These are phyloP conservation scores for Ciconia boyciana DNA, from an alignment of 2,113 vertebrate genomes.

Conservation along the genomic window DNA sequence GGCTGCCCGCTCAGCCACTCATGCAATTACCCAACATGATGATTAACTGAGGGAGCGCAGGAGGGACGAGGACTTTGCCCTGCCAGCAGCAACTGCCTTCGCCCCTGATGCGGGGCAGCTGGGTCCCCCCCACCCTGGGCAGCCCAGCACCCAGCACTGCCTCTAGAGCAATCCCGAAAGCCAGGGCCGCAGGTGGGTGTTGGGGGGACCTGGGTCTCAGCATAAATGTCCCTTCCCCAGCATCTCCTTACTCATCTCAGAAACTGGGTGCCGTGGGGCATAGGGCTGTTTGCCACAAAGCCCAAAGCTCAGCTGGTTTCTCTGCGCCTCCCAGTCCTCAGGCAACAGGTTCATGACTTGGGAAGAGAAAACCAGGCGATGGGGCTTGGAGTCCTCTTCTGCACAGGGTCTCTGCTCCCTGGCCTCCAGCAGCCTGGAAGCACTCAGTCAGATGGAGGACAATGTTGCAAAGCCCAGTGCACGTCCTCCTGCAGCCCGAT, in stretches of 20 bases:
- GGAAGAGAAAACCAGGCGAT: not conserved
- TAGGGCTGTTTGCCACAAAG: not conserved
- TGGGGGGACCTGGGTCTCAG: not conserved
- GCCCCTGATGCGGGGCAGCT: fast-evolving
- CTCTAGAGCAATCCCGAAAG: not conserved
- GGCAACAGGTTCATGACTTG: fast-evolving
- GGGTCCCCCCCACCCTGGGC: not conserved
- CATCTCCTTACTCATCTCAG: fast-evolving
- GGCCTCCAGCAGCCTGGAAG: not conserved
- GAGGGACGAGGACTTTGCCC: fast-evolving
- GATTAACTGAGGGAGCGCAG: conserved; percentile 13
- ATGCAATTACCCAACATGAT: conserved; percentile 51
- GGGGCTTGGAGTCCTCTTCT: not conserved
- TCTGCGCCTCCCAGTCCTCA: not conserved
- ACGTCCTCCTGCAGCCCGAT: fast-evolving
- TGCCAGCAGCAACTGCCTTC: not conserved
- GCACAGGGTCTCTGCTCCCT: not conserved
- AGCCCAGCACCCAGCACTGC: not conserved
- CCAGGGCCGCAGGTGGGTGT: fast-evolving
- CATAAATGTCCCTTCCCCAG: not conserved
- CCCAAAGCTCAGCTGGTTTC: not conserved
- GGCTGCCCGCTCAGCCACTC: not conserved
- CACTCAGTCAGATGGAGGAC: not conserved
- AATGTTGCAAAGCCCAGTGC: not conserved
- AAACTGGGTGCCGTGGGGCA: not conserved